Percentiles rank a stretch among this genome's conserved stretches.
phyloP scores from a whole-genome alignment of 2,797 vertebrate species.

The Pipistrellus nathusii region DNA sequence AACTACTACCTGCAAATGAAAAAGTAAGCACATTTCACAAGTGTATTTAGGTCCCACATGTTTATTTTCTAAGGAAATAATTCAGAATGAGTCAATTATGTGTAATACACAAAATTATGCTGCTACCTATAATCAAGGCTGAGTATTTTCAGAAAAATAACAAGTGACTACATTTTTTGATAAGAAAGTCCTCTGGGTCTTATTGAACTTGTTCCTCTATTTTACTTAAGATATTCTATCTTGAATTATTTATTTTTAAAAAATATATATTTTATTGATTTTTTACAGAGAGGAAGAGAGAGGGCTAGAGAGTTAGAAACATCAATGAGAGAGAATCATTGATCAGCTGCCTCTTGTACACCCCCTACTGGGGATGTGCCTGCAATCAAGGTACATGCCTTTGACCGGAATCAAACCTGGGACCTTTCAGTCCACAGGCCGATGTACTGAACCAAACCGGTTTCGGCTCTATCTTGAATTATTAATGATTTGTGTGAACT shows the following conservation, averaged over 20 bases:
- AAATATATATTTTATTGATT: too few species aligned
- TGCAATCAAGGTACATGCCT: too few species aligned
- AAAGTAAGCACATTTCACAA: not conserved
- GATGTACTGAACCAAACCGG: too few species aligned
- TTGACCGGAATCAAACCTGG: too few species aligned
- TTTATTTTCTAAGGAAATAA: conserved; percentile 4
- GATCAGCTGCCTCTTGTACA: too few species aligned
- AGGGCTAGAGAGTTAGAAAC: too few species aligned
- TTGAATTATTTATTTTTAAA: too few species aligned
- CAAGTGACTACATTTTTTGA: conserved; percentile 28
- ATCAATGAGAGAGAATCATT: too few species aligned
- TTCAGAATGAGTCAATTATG: not conserved
- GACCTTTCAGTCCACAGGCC: too few species aligned
- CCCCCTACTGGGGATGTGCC: too few species aligned
- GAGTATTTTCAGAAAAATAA: not conserved
- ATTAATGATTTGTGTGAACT: not conserved
- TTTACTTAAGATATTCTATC: not conserved
- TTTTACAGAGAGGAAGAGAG: too few species aligned
- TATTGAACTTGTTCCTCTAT: not conserved
- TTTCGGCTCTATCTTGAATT: not conserved
- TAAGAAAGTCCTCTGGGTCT: not conserved
- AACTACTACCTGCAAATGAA: not conserved
- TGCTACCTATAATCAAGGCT: conserved; percentile 4
- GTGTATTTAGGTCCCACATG: not conserved
- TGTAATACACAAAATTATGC: conserved; percentile 1